Evolutionary conservation across 2,797 vertebrate species (phyloP).

Genomic region (Hemitrygon akajei): DNA sequence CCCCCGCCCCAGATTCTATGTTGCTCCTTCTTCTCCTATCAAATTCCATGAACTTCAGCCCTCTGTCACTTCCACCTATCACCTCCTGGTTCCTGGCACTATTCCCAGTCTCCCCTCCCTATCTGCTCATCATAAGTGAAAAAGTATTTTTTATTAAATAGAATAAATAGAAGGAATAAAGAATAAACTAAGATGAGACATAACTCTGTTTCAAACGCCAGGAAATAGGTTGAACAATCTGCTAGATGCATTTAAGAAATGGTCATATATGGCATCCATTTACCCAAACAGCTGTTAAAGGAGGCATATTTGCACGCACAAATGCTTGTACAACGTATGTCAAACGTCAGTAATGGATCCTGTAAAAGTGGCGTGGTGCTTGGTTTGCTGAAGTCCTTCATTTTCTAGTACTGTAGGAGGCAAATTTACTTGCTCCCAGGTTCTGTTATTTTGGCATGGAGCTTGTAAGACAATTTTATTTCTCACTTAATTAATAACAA

Average conservation of each 20-base stretch:
- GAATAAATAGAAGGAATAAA: not conserved
- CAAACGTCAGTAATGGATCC: not conserved
- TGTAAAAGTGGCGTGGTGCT: not conserved
- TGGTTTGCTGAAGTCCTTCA: not conserved
- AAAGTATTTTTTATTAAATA: not conserved
- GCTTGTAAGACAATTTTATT: not conserved
- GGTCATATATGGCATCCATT: not conserved
- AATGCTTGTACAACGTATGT: not conserved
- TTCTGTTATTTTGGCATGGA: too few relatives aligned
- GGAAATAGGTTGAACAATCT: not conserved
- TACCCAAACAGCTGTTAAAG: not conserved
- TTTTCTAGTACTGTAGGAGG: not conserved
- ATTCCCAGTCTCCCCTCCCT: too few relatives aligned
- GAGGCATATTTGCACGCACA: not conserved
- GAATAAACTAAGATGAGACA: not conserved
- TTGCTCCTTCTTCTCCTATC: too few relatives aligned
- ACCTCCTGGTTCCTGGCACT: too few relatives aligned
- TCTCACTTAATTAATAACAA: not conserved
- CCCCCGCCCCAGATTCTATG: too few relatives aligned
- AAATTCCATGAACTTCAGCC: too few relatives aligned
- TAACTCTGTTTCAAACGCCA: not conserved
- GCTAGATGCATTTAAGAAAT: not conserved
- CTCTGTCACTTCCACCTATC: too few relatives aligned
- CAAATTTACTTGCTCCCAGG: not conserved
- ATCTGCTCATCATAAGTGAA: too few relatives aligned